Conservation (phyloP, 2,113 vertebrate genomes). For the Trichechus manatus region DNA sequence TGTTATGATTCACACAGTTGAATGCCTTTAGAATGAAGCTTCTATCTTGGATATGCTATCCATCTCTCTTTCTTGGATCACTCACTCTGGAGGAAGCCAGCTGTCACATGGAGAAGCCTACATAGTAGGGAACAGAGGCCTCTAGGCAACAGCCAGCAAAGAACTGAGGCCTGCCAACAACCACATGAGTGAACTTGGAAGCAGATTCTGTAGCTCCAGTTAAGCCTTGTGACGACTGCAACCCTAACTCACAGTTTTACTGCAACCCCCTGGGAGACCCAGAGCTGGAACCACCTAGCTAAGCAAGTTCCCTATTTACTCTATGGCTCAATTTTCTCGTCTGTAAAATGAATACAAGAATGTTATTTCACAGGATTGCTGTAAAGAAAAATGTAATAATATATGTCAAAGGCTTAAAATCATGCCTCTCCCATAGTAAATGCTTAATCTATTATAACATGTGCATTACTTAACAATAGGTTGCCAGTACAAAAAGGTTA, state of each 20-base stretch:
- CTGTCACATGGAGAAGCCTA: not conserved
- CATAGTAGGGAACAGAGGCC: not conserved
- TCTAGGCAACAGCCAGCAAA: not conserved
- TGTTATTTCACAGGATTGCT: not conserved
- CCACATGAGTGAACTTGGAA: not conserved
- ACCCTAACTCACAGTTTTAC: not conserved
- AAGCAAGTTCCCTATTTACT: not conserved
- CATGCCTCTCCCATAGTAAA: not conserved
- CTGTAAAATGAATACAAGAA: not conserved
- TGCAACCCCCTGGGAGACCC: not conserved
- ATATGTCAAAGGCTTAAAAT: not conserved
- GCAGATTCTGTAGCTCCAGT: not conserved
- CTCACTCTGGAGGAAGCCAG: not conserved
- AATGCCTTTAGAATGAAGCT: not conserved
- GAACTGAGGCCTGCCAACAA: not conserved
- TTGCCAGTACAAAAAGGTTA: not conserved
- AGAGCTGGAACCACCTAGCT: not conserved
- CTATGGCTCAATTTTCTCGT: not conserved
- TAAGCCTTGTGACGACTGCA: not conserved
- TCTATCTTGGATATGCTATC: not conserved
- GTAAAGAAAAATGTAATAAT: not conserved
- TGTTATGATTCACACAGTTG: too few relatives aligned
- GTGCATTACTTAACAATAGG: not conserved
- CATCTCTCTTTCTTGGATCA: not conserved
- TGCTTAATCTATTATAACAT: not conserved